Base-by-base conservation (phyloP, 2,888 invertebrate species). In the Orchestes rusci region DNA sequence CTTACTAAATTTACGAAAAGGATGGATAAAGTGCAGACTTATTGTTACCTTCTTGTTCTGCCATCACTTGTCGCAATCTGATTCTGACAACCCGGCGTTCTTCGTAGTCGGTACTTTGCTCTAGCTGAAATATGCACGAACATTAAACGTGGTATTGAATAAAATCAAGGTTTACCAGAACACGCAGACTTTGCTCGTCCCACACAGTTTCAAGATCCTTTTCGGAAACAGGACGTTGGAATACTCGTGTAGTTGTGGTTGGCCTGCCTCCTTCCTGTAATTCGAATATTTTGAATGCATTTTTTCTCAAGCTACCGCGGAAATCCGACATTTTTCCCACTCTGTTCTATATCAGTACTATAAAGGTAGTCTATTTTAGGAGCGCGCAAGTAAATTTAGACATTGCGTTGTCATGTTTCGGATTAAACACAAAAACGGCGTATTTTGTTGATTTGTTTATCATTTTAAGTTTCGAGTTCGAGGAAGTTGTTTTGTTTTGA, bases 81-180 rank as follows among this genome's bases (percentile, higher is more conserved):
- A 82, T 80, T 67, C 90, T 76, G 65, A 91, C 80, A 59, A 79
- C 77, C 62, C 87, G 82, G 62, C 89, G 79, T 69, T 86, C 86
- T 69, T 90, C 90, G 84, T 88, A 89, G 68, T 86, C 86, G 56
- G 79, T 81, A 68, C 86, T 82, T 70, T 82, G 79, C 69, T 87
- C 86, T 73, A 91, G 76, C 90, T 90, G 44, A 39, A 16, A 32
- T 35, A 45, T 45, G 30, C 44, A 50, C 12, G n/a, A n/a, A 17
- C 18, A 28, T 28, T 15, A 37, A 20, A 13, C 27, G 15, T 3
- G 16, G 10, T 13, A 23, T 7, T 40, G 33, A 7, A 20, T 2
- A 7, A n/a, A 10, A 19, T 18, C 3, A 31, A 2, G 13, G 17
- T n/a, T 77, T 65, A 85, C 85, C 70, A 84, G 75, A 69, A 79